These are phyloP conservation scores for Nephrotoma flavescens DNA, from an alignment of 2,888 invertebrate genomes.

Conservation along the genomic window DNA sequence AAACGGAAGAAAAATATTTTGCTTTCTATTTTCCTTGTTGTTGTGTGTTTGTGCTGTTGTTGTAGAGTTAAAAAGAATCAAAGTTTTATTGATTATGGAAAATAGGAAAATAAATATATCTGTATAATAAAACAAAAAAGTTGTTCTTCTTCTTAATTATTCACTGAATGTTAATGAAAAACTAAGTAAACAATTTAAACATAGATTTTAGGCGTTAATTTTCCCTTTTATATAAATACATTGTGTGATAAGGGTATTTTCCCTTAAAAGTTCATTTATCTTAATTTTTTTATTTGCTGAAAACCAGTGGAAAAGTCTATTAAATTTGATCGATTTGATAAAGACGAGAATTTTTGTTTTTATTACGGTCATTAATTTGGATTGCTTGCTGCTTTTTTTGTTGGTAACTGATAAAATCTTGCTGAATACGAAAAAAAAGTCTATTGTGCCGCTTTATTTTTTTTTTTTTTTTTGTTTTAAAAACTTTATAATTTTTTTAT, in stretches of 20 bases:
- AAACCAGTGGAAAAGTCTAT: not conserved
- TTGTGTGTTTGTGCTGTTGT: not conserved
- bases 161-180: not conserved
- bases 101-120: not conserved
- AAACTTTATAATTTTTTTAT: not conserved
- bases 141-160: not conserved
- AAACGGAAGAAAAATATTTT: not conserved
- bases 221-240: not conserved
- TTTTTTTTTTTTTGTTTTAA: not conserved
- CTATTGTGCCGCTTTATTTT: not conserved
- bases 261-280: not conserved
- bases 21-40: not conserved
- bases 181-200: not conserved
- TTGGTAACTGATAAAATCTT: not conserved
- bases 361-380: not conserved
- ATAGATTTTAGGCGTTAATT: not conserved
- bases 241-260: not conserved
- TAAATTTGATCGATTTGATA: not conserved
- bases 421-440: not conserved
- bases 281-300: not conserved
- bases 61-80: not conserved
- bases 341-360: not conserved
- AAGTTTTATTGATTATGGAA: not conserved
- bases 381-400: not conserved
- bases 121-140: not conserved